Evolutionary conservation across 2,888 invertebrate genomes (phyloP), one percentile per base, ranked within the genome.

Genomic region (Apotomis capreana): DNA sequence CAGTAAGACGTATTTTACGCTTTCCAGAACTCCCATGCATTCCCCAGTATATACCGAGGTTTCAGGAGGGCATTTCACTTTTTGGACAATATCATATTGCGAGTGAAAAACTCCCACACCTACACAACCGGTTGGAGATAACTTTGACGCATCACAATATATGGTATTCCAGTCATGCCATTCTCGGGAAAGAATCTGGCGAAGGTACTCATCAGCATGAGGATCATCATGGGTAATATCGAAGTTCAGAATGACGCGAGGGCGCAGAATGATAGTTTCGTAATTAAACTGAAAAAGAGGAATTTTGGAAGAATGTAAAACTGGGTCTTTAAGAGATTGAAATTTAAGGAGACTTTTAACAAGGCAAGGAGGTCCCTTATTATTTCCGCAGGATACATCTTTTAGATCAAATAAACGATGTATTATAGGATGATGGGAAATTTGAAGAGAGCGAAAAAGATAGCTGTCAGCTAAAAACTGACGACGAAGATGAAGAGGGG

Each of bases 41-140:
- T 63, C 63, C 0, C 62, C 62, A 51, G 62, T 52, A 26, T n/a
- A 62, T 3, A 62, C 62, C 5, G 62, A 52, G 8, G 63, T 51
- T 13, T 63, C 51, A 37, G 63, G 63, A 12, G 63, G 63, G 12
- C 37, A 40, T 52, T 63, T 63, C 0, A 63, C 9, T 63, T 63
- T 63, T 54, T 54, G 9, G 4, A 54, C 37, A 3, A 13, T 26
- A 26, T 26, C 26, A 26, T 26, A 26, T 26, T 26, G 26, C 26
- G 26, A 26, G 26, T 26, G 26, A 8, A 9, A 62, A 0, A 51
- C 51, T 26, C 51, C 62, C 0, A 62, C 51, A 0, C 62, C 62
- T 15, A 63, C 63, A 51, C 63, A 63, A 0, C 63, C 63, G n/a
- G n/a, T 1, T 0, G 52, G 9, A 3, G 63, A 37, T 1, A 52